These are phyloP conservation scores for Daktulosphaira vitifoliae DNA, from an alignment of 1,140 invertebrate genomes.

Conservation along the genomic window DNA sequence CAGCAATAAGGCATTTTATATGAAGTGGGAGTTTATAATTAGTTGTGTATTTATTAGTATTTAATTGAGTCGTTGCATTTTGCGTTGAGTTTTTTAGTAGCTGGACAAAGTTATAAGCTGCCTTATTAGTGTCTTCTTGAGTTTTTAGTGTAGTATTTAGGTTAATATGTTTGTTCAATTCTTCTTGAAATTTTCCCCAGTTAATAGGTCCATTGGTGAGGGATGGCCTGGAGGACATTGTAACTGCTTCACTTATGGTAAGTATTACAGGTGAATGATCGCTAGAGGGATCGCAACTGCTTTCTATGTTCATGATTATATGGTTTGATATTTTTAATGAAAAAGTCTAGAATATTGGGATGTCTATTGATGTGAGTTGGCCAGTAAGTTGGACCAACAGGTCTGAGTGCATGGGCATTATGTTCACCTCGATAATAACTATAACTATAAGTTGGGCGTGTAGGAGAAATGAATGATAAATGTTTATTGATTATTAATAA, in stretches of 20 bases:
- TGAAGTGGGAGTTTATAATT: neutral
- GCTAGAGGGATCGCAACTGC: constrained; percentile 35
- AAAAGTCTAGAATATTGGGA: constrained; percentile 41
- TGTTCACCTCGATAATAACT: no score
- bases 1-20: neutral
- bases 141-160: constrained; percentile 1
- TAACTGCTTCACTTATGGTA: neutral
- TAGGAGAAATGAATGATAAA: no score
- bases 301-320: constrained; percentile 34
- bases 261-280: constrained; percentile 38
- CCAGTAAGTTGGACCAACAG: no score
- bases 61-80: neutral
- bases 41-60: neutral
- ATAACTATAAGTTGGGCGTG: no score
- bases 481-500: no score
- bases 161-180: neutral
- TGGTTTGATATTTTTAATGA: constrained; percentile 35
- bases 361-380: no score
- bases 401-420: no score
- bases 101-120: neutral
- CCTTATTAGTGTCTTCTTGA: neutral
- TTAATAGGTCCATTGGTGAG: neutral
- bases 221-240: neutral
- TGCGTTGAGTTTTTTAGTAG: neutral
- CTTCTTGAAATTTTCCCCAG: neutral